Percentiles rank a stretch among this genome's conserved stretches.
phyloP scores from a whole-genome alignment of 2,888 invertebrate genomes.

The Poecilobothrus nobilitatus region DNA sequence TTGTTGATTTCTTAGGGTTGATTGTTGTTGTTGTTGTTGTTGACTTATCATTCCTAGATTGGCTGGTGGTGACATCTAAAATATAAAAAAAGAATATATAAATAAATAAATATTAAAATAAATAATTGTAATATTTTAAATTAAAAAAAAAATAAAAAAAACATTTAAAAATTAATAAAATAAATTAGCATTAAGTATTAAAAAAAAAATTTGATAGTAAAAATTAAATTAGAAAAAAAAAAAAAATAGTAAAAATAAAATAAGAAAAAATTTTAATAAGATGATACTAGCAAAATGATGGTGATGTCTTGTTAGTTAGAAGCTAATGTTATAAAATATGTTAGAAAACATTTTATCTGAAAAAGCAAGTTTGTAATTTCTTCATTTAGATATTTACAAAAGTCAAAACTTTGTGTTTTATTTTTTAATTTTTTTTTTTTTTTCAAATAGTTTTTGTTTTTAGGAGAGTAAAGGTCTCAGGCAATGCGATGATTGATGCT shows the following conservation, averaged over 20 bases:
- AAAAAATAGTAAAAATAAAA: too few species aligned
- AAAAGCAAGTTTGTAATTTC: neutral
- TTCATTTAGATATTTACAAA: neutral
- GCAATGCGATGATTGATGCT: conserved; percentile 30
- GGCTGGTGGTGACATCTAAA: conserved; percentile 55
- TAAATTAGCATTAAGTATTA: conserved; percentile 14
- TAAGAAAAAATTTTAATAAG: neutral
- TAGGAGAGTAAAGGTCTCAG: conserved; percentile 27
- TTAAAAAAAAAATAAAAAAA: neutral
- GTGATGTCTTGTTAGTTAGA: neutral
- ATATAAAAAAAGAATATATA: conserved; percentile 25
- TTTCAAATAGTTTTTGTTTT: neutral
- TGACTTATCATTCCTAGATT: conserved; percentile 38
- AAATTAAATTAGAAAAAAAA: neutral
- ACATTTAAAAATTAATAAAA: neutral
- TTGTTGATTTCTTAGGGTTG: conserved; percentile 41
- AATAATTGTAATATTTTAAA: neutral
- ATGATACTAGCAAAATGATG: neutral
- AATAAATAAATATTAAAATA: conserved; percentile 16
- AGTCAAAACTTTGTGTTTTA: neutral
- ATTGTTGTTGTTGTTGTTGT: conserved; percentile 34
- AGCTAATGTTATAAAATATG: neutral
- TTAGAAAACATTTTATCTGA: neutral
- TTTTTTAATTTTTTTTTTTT: neutral
- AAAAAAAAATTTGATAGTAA: neutral